phyloP scores from a whole-genome alignment of 2,888 invertebrate genomes.

The Crepidodera aurea region DNA sequence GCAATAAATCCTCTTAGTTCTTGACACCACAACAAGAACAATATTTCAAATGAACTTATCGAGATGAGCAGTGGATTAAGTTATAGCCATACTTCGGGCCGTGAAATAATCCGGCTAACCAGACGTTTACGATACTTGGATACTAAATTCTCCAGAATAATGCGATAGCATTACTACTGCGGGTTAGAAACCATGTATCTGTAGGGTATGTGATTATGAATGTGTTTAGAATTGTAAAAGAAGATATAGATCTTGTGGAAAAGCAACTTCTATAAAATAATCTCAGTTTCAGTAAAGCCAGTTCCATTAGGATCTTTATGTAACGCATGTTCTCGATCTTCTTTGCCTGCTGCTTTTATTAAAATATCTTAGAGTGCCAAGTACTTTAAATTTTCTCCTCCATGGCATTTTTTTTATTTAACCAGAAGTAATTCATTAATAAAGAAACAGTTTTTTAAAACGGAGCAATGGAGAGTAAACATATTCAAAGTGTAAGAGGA shows the following conservation, averaged over 20 bases:
- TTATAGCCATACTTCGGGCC: constrained; percentile 22
- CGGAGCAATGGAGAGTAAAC: too few species aligned
- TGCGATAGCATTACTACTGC: not conserved
- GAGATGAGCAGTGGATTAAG: constrained; percentile 27
- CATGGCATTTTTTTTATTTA: too few species aligned
- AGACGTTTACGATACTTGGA: constrained; percentile 22
- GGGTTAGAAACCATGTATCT: not conserved
- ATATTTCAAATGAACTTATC: constrained; percentile 29
- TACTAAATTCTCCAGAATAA: constrained; percentile 17
- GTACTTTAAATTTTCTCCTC: too few species aligned
- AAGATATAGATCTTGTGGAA: not conserved
- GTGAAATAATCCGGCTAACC: constrained; percentile 30
- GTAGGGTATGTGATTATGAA: not conserved
- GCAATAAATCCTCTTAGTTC: constrained; percentile 26
- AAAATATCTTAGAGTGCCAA: too few species aligned
- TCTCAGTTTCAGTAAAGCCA: too few species aligned
- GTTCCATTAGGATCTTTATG: too few species aligned
- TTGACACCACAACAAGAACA: constrained; percentile 25
- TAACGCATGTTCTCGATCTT: too few species aligned
- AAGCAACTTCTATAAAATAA: not conserved
- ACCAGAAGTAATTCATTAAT: too few species aligned
- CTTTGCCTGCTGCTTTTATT: too few species aligned
- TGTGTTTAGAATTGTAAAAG: not conserved
- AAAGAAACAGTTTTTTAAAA: too few species aligned
- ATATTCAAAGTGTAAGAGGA: too few species aligned